A percentile compares a stretch with the other conserved stretches of the same genome.
phyloP scores from a whole-genome alignment of 1,140 invertebrate genomes.

The Bombus sibiricus region DNA sequence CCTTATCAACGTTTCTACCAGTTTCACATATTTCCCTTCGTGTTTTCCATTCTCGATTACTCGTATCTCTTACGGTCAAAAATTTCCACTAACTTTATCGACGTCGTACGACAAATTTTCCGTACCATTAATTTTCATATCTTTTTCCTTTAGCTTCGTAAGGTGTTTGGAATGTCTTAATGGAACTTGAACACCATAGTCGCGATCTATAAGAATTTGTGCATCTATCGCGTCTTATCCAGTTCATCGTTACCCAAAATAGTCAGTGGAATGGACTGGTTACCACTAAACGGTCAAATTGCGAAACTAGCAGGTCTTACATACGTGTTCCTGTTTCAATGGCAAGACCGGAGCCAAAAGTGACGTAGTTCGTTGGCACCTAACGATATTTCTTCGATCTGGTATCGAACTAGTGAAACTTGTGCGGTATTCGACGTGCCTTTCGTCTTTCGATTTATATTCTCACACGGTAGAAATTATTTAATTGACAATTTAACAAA shows the following conservation, averaged over 20 bases:
- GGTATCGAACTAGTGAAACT: constrained; percentile 7
- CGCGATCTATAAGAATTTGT: background rate
- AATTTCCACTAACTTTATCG: background rate
- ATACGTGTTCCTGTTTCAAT: constrained; percentile 36
- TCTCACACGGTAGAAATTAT: background rate
- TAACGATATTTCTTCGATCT: constrained; percentile 22
- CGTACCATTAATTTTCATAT: background rate
- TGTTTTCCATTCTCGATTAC: background rate
- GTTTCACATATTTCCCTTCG: background rate
- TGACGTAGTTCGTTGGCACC: constrained; percentile 38
- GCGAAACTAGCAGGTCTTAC: background rate
- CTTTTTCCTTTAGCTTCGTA: background rate
- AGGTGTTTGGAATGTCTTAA: background rate
- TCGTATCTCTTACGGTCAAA: background rate
- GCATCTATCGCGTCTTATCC: background rate
- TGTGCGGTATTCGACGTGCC: background rate
- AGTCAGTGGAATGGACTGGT: background rate
- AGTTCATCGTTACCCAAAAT: constrained; percentile 26
- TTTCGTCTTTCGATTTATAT: background rate
- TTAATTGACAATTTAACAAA: background rate
- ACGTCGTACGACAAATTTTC: background rate
- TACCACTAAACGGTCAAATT: constrained; percentile 37
- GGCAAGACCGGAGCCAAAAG: constrained; percentile 24
- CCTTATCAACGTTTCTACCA: no score
- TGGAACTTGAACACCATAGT: fast-evolving